Percentiles rank a stretch among this genome's conserved stretches.
These are phyloP conservation scores for Brassicogethes aeneus DNA, from an alignment of 2,888 invertebrate species.

Conservation along the genomic window DNA sequence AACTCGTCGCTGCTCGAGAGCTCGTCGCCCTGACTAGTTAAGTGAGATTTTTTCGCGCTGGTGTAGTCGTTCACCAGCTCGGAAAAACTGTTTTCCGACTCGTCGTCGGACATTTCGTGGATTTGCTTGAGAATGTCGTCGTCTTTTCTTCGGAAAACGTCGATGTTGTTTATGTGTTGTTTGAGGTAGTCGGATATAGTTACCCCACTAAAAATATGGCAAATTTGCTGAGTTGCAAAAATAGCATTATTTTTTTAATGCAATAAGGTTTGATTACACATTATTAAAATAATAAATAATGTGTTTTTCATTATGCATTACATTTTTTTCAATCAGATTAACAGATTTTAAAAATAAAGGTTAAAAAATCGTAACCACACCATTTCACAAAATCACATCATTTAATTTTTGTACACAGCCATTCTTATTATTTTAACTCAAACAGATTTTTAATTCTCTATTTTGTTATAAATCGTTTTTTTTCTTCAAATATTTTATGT, in stretches of 20 bases:
- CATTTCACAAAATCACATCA: too few species aligned
- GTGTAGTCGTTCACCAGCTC: constrained; percentile 38
- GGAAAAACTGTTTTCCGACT: constrained; percentile 37
- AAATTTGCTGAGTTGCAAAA: constrained; percentile 2
- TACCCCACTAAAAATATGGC: constrained; percentile 37
- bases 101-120: constrained; percentile 27
- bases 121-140: constrained; percentile 19
- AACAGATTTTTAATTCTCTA: too few species aligned
- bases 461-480: too few species aligned
- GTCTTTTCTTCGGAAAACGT: constrained; percentile 11
- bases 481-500: too few species aligned
- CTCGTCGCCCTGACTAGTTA: constrained; percentile 1
- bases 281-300: too few species aligned
- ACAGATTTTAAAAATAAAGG: too few species aligned
- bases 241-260: not conserved
- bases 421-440: too few species aligned
- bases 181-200: constrained; percentile 39
- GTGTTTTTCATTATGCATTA: too few species aligned
- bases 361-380: too few species aligned
- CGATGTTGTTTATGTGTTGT: constrained; percentile 16
- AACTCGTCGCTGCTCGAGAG: constrained; percentile 18
- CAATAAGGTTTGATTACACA: too few species aligned
- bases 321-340: too few species aligned
- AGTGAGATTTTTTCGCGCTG: constrained; percentile 4
- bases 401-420: too few species aligned